phyloP scores from a whole-genome alignment of 2,888 invertebrate species.

The Philereme vetulata region DNA sequence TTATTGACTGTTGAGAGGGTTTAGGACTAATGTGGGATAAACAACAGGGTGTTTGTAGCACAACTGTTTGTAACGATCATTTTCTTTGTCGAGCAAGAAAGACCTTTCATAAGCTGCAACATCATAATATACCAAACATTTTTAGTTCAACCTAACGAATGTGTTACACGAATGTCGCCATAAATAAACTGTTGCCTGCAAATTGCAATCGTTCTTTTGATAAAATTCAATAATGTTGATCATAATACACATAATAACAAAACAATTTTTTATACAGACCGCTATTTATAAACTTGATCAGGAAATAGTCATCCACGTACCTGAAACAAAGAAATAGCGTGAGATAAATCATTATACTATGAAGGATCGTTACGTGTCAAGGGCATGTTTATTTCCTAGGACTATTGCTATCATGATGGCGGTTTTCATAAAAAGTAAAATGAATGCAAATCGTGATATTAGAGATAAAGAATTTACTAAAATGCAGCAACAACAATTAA shows the following conservation, averaged over 20 bases:
- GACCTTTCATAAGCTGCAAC: slow-evolving; percentile 1
- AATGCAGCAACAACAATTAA: too few relatives aligned
- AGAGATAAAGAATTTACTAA: too few relatives aligned
- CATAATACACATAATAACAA: background rate
- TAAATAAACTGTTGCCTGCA: too few relatives aligned
- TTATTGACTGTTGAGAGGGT: slow-evolving; percentile 40
- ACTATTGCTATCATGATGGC: slow-evolving; percentile 2
- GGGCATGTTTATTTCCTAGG: background rate
- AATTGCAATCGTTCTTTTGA: too few relatives aligned
- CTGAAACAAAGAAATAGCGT: slow-evolving; percentile 38
- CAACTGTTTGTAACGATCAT: slow-evolving; percentile 14
- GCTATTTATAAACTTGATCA: background rate
- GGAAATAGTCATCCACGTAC: slow-evolving; percentile 30
- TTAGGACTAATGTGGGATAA: slow-evolving; percentile 24
- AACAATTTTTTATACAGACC: slow-evolving; percentile 9
- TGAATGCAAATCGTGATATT: too few relatives aligned
- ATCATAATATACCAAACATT: background rate
- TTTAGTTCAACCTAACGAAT: too few relatives aligned
- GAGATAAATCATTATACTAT: slow-evolving; percentile 12
- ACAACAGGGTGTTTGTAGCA: slow-evolving; percentile 23
- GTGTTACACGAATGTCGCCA: too few relatives aligned
- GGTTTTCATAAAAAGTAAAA: background rate
- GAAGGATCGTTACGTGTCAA: slow-evolving; percentile 2
- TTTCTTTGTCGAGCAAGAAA: background rate
- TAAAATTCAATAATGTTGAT: background rate